Conservation (phyloP, 2,797 vertebrate species). For the Rhinogobio ventralis region DNA sequence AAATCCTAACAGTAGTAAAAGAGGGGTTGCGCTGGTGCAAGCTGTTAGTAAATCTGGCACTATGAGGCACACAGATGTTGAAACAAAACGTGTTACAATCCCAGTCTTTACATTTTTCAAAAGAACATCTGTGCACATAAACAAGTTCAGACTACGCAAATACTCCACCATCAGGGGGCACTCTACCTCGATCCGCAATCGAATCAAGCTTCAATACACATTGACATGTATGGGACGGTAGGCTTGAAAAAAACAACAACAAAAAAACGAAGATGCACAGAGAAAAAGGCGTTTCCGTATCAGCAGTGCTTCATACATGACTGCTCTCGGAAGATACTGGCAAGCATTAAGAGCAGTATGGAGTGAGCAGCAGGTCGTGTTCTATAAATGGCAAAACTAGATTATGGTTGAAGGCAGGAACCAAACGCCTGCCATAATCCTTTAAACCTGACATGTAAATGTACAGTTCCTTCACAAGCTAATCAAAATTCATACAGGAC, state of each 20-base stretch:
- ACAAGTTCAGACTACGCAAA: neutral
- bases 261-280: constrained; percentile 5
- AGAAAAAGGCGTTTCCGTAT: constrained; percentile 15
- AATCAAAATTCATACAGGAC: constrained; percentile 17
- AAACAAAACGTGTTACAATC: neutral
- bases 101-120: neutral
- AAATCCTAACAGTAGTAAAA: too few species aligned
- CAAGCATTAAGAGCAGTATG: constrained; percentile 51
- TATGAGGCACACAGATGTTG: neutral
- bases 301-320: constrained; percentile 45
- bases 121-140: neutral
- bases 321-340: constrained; percentile 48
- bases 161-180: neutral
- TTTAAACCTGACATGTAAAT: constrained; percentile 27
- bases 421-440: constrained; percentile 17
- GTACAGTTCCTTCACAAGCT: constrained; percentile 19
- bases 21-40: too few species aligned
- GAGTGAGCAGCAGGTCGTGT: constrained; percentile 42
- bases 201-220: neutral
- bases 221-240: neutral
- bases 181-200: neutral
- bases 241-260: neutral
- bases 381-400: constrained; percentile 50
- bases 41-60: too few species aligned
- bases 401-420: constrained; percentile 38